Evolutionary conservation across 2,113 vertebrate genomes (phyloP), one percentile per base, ranked within the genome.

Genomic region (Dolichotis patagonum): DNA sequence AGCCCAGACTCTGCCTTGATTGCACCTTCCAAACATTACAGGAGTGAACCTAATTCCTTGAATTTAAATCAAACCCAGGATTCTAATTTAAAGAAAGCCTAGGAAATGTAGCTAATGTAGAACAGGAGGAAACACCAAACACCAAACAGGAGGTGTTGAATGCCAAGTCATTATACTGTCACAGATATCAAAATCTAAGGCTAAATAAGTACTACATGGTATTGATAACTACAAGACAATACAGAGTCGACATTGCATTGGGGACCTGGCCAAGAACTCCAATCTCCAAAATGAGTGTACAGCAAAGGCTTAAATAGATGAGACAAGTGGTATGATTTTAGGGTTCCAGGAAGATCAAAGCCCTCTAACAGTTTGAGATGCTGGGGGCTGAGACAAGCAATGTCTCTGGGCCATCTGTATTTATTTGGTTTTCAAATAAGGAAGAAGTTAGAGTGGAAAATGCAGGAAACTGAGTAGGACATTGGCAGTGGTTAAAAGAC

Each of bases 11-110:
- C 73, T 75, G 89, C 41, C 67, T 77, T 49, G 69, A n/a, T 88
- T 56, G 54, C 5, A 92, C 56, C 71, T 95, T 80, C 46, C 28
- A 83, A 92, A 92, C 84, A 77, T 83, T 88, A 69, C 78, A 54
- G 62, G 9, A 52, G 54, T 46, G 52, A 43, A 83, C 83, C 46
- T 14, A 32, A 62, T 35, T 32, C 24, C n/a, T 90, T 24, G 60
- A 78, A 80, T 84, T 95, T 26, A 85, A 91, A 54, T 94, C n/a
- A 78, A 38, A 80, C 56, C 30, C 30, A 81, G 54, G 84, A 88
- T 88, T 85, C 69, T 80, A 63, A 85, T 81, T 0, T 2, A 46
- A 80, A 92, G 71, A 54, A 85, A 73, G 62, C 43, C n/a, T 85
- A 41, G 60, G 75, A 91, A 91, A 91, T 86, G 26, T 1, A 85